Base-by-base conservation (phyloP, 2,113 vertebrate species). In the Plecturocebus donacophilus region DNA sequence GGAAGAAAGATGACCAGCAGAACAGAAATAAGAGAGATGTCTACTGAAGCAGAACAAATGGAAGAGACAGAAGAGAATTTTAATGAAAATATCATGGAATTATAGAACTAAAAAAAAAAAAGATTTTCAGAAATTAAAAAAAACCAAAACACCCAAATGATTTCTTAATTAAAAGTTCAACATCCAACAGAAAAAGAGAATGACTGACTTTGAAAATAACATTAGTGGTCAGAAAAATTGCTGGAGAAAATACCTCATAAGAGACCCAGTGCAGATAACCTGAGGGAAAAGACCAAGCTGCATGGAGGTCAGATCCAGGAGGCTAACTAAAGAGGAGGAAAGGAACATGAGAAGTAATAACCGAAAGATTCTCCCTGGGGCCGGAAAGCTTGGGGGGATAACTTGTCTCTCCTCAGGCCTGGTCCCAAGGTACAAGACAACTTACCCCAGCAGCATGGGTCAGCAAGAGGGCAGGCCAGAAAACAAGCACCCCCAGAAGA, bases 51-150 rank as follows among this genome's bases (percentile, higher is more conserved):
- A 91, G 89, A 93, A 86, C 56, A 73, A 91, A 94, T 91, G 73
- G 82, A 87, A 94, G 42, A 94, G 92, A 96, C 79, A 93, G 61
- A 76, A 64, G 73, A 97, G 70, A 88, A 82, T 88, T 97, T 90
- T 70, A 88, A 76, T 93, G 81, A 93, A 97, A 96, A 85, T 54
- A 54, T 56, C 97, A 96, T 58, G 64, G 71, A 95, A 95, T 91
- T 89, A 88, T 3, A 58, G 49, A 73, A 40, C 81, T 42, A 20
- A 94, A 91, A 70, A 76, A 70, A 76, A 21, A 64, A 91, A 82
- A 80, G 6, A 49, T n/a, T 76, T 95, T 81, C 17, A 94, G 76
- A 45, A 95, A 95, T 25, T 77, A 89, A 92, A 91, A 92, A 47
- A 83, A 81, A 52, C 14, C 16, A 52, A 52, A 52, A 52, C 49